Evolutionary conservation across 2,797 vertebrate species (phyloP).

Genomic region (Knipowitschia caucasica): DNA sequence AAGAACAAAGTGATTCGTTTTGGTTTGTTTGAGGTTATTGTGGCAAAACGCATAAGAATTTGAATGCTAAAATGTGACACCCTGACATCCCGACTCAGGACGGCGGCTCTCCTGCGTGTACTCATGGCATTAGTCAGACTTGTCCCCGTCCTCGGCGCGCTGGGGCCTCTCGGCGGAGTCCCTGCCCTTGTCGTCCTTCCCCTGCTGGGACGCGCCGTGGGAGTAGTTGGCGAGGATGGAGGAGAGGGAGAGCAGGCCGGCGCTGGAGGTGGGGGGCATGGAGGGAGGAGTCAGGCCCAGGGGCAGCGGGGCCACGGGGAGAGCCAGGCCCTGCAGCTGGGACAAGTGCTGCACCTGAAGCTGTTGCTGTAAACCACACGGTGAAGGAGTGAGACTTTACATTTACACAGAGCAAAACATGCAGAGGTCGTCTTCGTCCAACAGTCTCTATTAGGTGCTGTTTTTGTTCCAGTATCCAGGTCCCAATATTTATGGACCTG

Average conservation of each 20-base stretch:
- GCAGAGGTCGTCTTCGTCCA: too few relatives aligned
- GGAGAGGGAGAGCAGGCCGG: conserved; percentile 91
- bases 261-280: conserved; percentile 87
- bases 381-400: too few relatives aligned
- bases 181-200: conserved; percentile 94
- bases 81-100: background rate
- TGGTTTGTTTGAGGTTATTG: background rate
- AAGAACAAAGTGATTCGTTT: too few relatives aligned
- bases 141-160: conserved; percentile 89
- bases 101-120: background rate
- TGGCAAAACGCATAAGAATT: background rate
- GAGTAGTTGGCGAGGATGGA: conserved; percentile 88
- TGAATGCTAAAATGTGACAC: background rate
- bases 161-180: conserved; percentile 75
- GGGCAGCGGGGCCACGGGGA: conserved; percentile 90
- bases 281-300: conserved; percentile 89
- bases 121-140: conserved; percentile 81
- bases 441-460: too few relatives aligned
- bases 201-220: conserved; percentile 85
- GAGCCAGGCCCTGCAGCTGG: conserved; percentile 93
- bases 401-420: too few relatives aligned
- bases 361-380: conserved; percentile 96
- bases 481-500: too few relatives aligned
- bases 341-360: conserved; percentile 98
- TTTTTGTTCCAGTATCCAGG: too few relatives aligned